Evolutionary conservation across 2,888 invertebrate genomes (phyloP).

Genomic region (Andrena hattorfiana): DNA sequence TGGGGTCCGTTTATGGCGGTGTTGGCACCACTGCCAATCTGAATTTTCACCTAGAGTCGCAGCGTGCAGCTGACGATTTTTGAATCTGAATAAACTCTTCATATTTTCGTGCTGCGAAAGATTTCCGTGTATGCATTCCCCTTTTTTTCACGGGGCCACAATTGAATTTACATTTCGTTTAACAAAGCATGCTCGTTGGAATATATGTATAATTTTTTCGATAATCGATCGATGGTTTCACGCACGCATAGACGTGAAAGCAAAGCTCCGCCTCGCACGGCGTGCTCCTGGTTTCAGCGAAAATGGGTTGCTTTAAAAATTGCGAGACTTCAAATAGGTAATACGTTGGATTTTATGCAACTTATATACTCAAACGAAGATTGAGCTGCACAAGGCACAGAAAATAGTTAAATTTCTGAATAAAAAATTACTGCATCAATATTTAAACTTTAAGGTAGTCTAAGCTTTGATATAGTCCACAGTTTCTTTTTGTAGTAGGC

Average conservation of each 20-base stretch:
- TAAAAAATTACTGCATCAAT: not conserved
- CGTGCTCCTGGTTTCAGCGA: not conserved
- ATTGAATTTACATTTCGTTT: conserved; percentile 49
- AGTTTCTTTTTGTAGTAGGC: not conserved
- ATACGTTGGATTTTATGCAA: not conserved
- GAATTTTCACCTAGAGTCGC: conserved; percentile 7
- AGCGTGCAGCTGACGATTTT: conserved; percentile 19
- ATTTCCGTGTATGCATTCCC: not conserved
- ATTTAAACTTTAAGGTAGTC: not conserved
- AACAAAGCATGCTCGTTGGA: conserved; percentile 28
- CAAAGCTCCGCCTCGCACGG: not conserved
- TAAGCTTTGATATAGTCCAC: not conserved
- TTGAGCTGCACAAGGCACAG: no score
- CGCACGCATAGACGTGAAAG: conserved; percentile 27
- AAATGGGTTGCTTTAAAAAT: conserved; percentile 1
- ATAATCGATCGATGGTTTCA: conserved; percentile 37
- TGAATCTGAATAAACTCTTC: conserved; percentile 24
- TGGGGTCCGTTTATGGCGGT: conserved; percentile 62
- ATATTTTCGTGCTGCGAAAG: conserved; percentile 2
- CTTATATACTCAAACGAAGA: not conserved
- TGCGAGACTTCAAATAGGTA: not conserved
- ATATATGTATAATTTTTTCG: conserved; percentile 34
- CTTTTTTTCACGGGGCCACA: not conserved
- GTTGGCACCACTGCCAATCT: conserved; percentile 25
- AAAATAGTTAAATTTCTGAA: not conserved